Base-by-base conservation (phyloP, 2,797 vertebrate genomes). In the Gadopsis bispinosus region DNA sequence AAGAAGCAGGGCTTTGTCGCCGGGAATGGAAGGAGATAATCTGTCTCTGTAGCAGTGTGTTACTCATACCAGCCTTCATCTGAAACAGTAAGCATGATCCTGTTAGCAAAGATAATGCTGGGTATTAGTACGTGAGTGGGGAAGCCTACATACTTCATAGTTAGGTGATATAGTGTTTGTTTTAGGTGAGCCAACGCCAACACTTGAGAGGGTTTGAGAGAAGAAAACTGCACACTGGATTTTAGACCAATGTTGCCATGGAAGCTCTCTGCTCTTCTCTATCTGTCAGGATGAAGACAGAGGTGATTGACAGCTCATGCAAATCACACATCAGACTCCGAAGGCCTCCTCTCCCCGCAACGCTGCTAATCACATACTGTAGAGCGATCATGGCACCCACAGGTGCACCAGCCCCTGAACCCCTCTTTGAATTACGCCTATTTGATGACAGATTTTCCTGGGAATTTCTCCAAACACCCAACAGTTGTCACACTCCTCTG, bases 281-380 rank as follows among this genome's bases (percentile, higher is more conserved):
- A 51, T 53, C 71, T 89, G 90, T 91, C 81, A 79, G 81, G 65
- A 79, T 53, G 43, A 77, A 77, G 81, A 77, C 75, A 62, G 54
- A 43, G 51, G 86, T 92, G 94, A 94, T 85, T 93, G 93, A 92
- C 94, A 87, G 87, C 69, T 84, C 83, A 88, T 92, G 90, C 80
- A 90, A 93, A 93, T 92, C 79, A 20, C 78, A 84, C 86, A 85
- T 90, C 85, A 75, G 72, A 31, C 86, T 85, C 80, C 81, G 69
- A 87, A 83, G 77, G 56, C 77, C 76, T 83, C 78, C 61, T 88
- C 76, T 89, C 81, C 37, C 84, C 33, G 48, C 87, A 77, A 80
- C 58, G 51, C 80, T 58, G 83, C 86, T 88, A 92, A 93, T 93
- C 89, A 90, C 86, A 67, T 35, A 26, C 26, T 26, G 26, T 26